Base-by-base conservation (phyloP, 1,140 invertebrate genomes). In the Panagrolaimus sp. region DNA sequence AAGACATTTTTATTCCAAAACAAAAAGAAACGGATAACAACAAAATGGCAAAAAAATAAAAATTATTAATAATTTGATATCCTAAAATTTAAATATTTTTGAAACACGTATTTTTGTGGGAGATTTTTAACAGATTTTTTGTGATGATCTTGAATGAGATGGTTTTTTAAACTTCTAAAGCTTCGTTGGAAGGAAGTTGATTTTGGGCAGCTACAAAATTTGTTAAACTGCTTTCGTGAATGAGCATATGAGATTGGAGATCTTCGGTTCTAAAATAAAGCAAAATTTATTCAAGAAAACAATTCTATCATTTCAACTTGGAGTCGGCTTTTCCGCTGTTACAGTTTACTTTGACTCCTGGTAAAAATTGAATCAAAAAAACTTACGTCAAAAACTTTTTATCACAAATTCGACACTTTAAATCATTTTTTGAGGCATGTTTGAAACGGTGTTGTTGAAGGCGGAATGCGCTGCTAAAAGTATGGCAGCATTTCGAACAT, bases 371-470 rank as follows among this genome's bases (percentile, higher is more conserved):
- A 26, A 12, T 38, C 2, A 38, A 38, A 26, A 21, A 58, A 58
- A 21, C 52, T 1, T 26, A 58, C 55, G 17, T 69, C 17, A 21
- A 32, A 46, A 69, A 69, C 10, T 24, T 21, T 48, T 62, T 43
- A 48, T 71, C 70, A 43, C 70, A 71, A 63, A 71, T 71, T 45
- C 70, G 70, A 43, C 70, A 71, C 47, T 71, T 71, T 15, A 63
- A 71, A 9, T 71, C 45, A 6, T 26, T 71, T 52, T 63, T 45
- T n/a, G n/a, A 24, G 17, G 47, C 12, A 43, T 71, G 70, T 62
- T 66, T 43, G 10, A 73, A 73, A 12, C 15, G 24, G 26, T 71
- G 70, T n/a, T 47, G 17, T 43, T 58, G 47, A 9, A 71, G 24
- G 14, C 69, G 44, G 10, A n/a, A 24, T 12, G 38, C 32, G 14